A percentile compares a stretch with the other conserved stretches of the same genome.
These are phyloP conservation scores for Pituophis catenifer DNA, from an alignment of 2,113 vertebrate genomes.

Conservation along the genomic window DNA sequence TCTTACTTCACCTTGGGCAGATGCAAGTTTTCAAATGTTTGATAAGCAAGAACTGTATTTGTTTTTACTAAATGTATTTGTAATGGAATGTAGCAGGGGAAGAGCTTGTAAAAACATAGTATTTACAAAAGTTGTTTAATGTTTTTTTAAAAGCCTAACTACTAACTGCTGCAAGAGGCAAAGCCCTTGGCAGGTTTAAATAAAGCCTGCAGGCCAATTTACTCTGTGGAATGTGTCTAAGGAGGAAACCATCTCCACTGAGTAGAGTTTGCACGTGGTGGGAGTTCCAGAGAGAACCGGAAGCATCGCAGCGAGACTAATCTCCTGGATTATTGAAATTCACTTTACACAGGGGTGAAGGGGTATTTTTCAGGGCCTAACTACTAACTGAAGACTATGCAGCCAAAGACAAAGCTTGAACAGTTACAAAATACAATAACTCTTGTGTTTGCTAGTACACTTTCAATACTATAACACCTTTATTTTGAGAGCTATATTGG, in stretches of 20 bases:
- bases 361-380: no score
- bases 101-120: neutral
- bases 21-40: slow-evolving; percentile 44
- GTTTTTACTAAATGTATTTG: neutral
- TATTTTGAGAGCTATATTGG: neutral
- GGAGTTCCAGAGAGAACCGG: no score
- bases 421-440: neutral
- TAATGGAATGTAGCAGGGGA: neutral
- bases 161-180: neutral
- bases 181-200: neutral
- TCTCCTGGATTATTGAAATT: neutral
- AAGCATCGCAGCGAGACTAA: neutral
- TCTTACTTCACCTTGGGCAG: slow-evolving; percentile 1
- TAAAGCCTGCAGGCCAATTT: neutral
- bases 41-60: neutral
- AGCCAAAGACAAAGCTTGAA: neutral
- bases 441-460: neutral
- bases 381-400: no score
- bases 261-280: neutral
- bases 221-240: neutral
- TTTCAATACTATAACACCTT: neutral
- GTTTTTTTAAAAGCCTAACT: neutral
- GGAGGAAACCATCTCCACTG: neutral
- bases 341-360: neutral
- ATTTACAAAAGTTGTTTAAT: neutral